Evolutionary conservation across 2,888 invertebrate genomes (phyloP), one percentile per base, ranked within the genome.

Genomic region (Drosophila nr. perissopoda): DNA sequence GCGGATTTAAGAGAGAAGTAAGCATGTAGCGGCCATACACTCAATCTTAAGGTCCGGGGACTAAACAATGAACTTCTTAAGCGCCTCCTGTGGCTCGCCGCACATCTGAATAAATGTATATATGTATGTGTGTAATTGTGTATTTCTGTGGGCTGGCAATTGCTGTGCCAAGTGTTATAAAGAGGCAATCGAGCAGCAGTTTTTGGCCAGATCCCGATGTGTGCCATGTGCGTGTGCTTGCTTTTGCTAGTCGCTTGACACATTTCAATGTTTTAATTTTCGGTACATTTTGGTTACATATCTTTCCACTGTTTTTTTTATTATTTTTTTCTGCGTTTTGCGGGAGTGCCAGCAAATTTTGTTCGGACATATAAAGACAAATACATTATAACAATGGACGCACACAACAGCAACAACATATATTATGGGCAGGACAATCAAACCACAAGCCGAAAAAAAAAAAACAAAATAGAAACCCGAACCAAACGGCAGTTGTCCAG

Each of bases 361-460:
- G 60, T 80, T 70, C 51, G 69, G 57, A 49, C 69, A 7, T 29
- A 75, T 64, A 77, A 58, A 75, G 70, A 78, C 66, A 78, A 70
- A 78, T 69, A 75, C 56, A 69, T 79, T 76, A 81, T 83, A 78
- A 80, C 83, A 88, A 85, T 70, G 48, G 53, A 54, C 58, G 65
- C 67, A 63, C 82, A 63, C 61, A 70, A 21, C 60, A 69, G 21
- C 48, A 65, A 29, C 57, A 49, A 40, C 57, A 89, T 82, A 85
- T 80, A 82, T 80, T 77, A 80, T 88, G 83, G 78, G 70, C 81
- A 79, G 88, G 67, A 88, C 88, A 89, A 88, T 88, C 85, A 89
- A 85, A 67, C 88, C 86, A 74, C 89, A 89, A 77, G 69, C 57
- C 85, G 67, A 87, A 73, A 69, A 70, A 65, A n/a, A 74, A 73